Conservation (phyloP, 92 coral and sea anemone genomes). For the Plumapathes pennacea region DNA sequence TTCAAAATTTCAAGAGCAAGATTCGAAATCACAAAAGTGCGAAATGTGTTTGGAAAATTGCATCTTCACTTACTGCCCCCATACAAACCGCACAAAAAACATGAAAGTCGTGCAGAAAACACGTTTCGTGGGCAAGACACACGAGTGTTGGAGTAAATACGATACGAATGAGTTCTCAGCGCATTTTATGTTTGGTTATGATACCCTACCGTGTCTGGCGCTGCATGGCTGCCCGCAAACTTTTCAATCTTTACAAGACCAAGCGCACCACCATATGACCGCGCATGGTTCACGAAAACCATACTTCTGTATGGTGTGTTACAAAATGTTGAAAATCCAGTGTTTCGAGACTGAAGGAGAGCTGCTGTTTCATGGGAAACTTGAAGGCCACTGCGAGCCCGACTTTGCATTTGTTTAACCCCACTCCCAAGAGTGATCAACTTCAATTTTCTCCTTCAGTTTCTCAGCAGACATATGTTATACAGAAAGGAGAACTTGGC, state of each 20-base stretch:
- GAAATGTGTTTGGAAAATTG: constrained; percentile 53
- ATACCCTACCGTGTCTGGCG: constrained; percentile 75
- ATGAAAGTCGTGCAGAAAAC: constrained; percentile 69
- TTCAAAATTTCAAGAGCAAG: constrained; percentile 14
- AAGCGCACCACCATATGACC: constrained; percentile 91
- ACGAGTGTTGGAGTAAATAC: constrained; percentile 65
- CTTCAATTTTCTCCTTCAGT: no score
- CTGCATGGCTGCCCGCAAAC: constrained; percentile 76
- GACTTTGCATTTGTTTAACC: constrained; percentile 77
- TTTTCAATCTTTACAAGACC: constrained; percentile 72
- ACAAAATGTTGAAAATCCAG: constrained; percentile 57
- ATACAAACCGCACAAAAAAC: constrained; percentile 56
- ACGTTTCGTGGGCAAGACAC: constrained; percentile 79
- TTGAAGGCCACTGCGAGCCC: constrained; percentile 84
- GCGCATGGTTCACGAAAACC: constrained; percentile 81
- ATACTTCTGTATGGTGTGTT: constrained; percentile 78
- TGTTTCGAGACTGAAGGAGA: constrained; percentile 82
- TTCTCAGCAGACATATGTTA: no score
- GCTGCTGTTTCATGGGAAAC: constrained; percentile 70
- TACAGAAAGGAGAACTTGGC: no score
- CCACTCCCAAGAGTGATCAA: no score
- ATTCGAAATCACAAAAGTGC: constrained; percentile 37
- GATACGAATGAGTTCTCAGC: constrained; percentile 68
- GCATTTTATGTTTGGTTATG: constrained; percentile 79
- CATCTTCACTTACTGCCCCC: constrained; percentile 66